Percentiles rank a stretch among this genome's conserved stretches.
Evolutionary conservation across 2,797 vertebrate species (phyloP).

Genomic region (Percopsis omiscomaycus): DNA sequence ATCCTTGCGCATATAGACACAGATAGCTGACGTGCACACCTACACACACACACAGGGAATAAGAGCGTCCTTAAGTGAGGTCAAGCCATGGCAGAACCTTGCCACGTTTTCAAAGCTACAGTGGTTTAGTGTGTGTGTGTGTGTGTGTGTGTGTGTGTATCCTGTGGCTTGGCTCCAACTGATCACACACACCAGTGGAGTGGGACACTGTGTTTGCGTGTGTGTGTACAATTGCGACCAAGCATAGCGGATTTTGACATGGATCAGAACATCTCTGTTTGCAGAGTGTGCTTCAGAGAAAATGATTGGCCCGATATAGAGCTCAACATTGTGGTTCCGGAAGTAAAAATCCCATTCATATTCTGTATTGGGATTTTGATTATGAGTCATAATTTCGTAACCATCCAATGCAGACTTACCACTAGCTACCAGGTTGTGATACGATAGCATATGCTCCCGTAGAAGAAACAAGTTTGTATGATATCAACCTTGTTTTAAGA

Average conservation of each 20-base stretch:
- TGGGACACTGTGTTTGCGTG: constrained; percentile 2
- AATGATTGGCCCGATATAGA: no score
- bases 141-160: constrained; percentile 11
- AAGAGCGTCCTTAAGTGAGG: neutral
- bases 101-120: neutral
- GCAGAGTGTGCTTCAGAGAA: no score
- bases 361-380: no score
- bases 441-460: no score
- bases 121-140: neutral
- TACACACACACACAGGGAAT: neutral
- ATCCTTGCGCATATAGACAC: constrained; percentile 8
- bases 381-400: no score
- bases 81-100: neutral
- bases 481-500: no score
- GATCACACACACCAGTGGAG: constrained; percentile 14
- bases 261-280: neutral
- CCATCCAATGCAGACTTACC: no score
- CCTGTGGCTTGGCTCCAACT: constrained; percentile 20
- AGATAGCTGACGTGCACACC: constrained; percentile 19
- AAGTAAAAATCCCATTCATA: no score
- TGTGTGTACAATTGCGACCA: neutral
- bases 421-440: no score
- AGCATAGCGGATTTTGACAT: neutral
- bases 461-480: no score
- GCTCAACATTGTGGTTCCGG: no score